Conservation (phyloP, 2,797 vertebrate species). For the Macropodus opercularis region DNA sequence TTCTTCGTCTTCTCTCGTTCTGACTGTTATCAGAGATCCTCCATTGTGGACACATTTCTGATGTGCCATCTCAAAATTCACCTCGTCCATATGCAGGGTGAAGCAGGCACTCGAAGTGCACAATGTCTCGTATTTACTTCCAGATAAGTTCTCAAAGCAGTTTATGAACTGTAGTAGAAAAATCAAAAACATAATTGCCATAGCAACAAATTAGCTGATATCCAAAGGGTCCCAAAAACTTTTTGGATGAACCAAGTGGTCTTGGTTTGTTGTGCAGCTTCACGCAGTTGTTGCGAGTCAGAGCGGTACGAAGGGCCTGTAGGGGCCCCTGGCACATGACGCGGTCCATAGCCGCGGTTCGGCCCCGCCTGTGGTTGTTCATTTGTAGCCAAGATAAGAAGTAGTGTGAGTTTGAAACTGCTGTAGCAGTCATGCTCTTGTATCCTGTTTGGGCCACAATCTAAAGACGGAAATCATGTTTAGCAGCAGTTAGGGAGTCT, state of each 20-base stretch:
- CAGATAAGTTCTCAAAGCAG: slow-evolving; percentile 18
- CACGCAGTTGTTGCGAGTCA: slow-evolving; percentile 92
- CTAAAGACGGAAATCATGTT: slow-evolving; percentile 73
- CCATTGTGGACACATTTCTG: slow-evolving; percentile 68
- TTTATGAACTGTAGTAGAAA: slow-evolving; percentile 61
- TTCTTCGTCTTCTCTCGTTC: slow-evolving; percentile 60
- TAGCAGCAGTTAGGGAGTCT: slow-evolving; percentile 30
- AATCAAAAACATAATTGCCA: slow-evolving; percentile 60
- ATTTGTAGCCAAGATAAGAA: too few species aligned
- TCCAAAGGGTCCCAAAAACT: slow-evolving; percentile 22
- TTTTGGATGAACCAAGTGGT: slow-evolving; percentile 37
- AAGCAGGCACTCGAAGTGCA: slow-evolving; percentile 73
- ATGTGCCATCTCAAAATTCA: slow-evolving; percentile 55
- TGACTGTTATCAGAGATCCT: slow-evolving; percentile 75
- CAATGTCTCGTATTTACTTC: slow-evolving; percentile 42
- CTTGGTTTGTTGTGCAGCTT: slow-evolving; percentile 92
- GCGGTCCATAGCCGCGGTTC: slow-evolving; percentile 89
- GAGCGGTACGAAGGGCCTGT: slow-evolving; percentile 85
- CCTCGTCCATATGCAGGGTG: slow-evolving; percentile 61
- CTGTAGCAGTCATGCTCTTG: slow-evolving; percentile 50
- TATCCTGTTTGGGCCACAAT: slow-evolving; percentile 76
- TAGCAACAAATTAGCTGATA: not conserved
- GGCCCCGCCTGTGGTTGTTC: too few species aligned
- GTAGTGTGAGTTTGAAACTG: slow-evolving; percentile 32
- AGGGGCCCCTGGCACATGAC: slow-evolving; percentile 94